Evolutionary conservation across 1,140 invertebrate species (phyloP).

Genomic region (Procambarus virginalis): DNA sequence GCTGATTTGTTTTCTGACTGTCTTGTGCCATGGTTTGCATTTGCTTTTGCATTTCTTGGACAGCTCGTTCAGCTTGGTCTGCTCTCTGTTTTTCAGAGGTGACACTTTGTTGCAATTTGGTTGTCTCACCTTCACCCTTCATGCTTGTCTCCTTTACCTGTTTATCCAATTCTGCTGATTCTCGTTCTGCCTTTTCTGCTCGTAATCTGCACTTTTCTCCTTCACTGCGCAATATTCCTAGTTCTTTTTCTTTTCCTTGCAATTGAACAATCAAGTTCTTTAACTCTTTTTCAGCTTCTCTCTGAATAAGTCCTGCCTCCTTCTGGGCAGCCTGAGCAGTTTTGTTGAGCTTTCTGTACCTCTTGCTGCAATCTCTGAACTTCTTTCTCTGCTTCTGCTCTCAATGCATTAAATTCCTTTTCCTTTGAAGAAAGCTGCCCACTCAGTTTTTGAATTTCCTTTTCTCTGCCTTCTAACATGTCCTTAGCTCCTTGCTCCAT

Average conservation of each 20-base stretch:
- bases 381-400: constrained; percentile 71
- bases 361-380: constrained; percentile 78
- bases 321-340: constrained; percentile 81
- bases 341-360: constrained; percentile 80
- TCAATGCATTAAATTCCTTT: constrained; percentile 73
- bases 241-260: constrained; percentile 85
- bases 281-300: constrained; percentile 73
- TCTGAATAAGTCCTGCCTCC: constrained; percentile 73
- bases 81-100: constrained; percentile 67
- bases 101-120: constrained; percentile 64
- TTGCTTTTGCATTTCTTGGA: constrained; percentile 73
- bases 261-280: constrained; percentile 70
- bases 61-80: constrained; percentile 72
- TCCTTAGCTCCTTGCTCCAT: constrained; percentile 82
- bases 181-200: constrained; percentile 83
- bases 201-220: constrained; percentile 73
- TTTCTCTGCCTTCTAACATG: constrained; percentile 81
- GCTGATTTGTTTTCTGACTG: constrained; percentile 69
- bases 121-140: constrained; percentile 70
- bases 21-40: constrained; percentile 72
- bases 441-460: constrained; percentile 83
- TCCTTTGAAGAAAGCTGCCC: constrained; percentile 80
- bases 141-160: constrained; percentile 79
- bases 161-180: constrained; percentile 83
- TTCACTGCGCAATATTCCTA: constrained; percentile 77